Percentiles rank a stretch among this genome's conserved stretches.
Conservation (phyloP, 2,888 invertebrate genomes). For the Diloba caeruleocephala region DNA sequence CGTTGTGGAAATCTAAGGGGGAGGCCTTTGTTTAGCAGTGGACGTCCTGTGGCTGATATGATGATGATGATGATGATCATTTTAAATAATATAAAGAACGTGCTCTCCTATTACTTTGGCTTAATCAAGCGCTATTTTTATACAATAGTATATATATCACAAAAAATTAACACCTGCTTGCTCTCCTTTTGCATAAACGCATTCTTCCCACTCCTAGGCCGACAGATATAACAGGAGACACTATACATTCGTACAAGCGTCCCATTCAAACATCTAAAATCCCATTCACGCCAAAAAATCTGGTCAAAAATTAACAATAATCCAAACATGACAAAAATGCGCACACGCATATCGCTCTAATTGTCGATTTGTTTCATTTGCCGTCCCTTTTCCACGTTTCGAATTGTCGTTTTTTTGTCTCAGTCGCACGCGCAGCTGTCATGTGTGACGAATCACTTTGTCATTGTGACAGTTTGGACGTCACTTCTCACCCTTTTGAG, state of each 20-base stretch:
- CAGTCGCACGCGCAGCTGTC: slow-evolving; percentile 80
- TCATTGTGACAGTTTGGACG: slow-evolving; percentile 84
- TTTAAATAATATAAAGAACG: too few relatives aligned
- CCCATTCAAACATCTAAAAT: slow-evolving; percentile 38
- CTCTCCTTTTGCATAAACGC: slow-evolving; percentile 17
- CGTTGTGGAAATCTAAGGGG: too few relatives aligned
- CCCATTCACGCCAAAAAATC: slow-evolving; percentile 50
- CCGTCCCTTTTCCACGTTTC: slow-evolving; percentile 37
- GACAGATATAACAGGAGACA: slow-evolving; percentile 24
- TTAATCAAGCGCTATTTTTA: neutral
- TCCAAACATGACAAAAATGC: slow-evolving; percentile 57
- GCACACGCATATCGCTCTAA: slow-evolving; percentile 58
- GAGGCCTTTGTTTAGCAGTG: too few relatives aligned
- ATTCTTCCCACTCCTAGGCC: slow-evolving; percentile 18
- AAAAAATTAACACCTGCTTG: slow-evolving; percentile 33
- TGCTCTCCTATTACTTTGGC: too few relatives aligned
- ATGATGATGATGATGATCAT: too few relatives aligned
- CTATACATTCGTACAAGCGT: slow-evolving; percentile 43
- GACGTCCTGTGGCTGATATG: too few relatives aligned
- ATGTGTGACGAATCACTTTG: slow-evolving; percentile 86
- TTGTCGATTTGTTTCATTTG: slow-evolving; percentile 65
- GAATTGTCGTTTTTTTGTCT: slow-evolving; percentile 43
- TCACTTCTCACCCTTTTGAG: slow-evolving; percentile 84
- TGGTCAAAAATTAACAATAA: slow-evolving; percentile 60
- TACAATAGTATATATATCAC: neutral